Percentiles rank a stretch among this genome's conserved stretches.
Conservation (phyloP, 1,140 invertebrate species). For the Calosoma granatense region DNA sequence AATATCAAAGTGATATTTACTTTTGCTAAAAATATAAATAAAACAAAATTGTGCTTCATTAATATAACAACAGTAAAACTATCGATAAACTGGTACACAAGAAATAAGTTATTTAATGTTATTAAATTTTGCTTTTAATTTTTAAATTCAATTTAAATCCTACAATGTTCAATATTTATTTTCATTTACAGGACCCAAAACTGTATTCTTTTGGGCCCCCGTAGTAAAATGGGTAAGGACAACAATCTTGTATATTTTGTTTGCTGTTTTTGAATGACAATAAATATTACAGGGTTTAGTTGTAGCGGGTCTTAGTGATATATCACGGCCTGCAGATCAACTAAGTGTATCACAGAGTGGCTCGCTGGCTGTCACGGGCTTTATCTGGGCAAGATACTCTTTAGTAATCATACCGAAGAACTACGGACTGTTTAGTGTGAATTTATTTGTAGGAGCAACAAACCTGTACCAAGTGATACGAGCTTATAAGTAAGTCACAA, state of each 20-base stretch:
- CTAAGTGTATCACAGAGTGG: constrained; percentile 77
- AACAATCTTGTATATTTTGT: too few relatives aligned
- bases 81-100: too few relatives aligned
- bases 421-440: constrained; percentile 86
- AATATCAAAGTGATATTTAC: too few relatives aligned
- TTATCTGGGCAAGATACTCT: constrained; percentile 82
- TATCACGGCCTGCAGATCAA: constrained; percentile 79
- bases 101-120: too few relatives aligned
- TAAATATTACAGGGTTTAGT: constrained; percentile 63
- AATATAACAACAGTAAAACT: too few relatives aligned
- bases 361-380: constrained; percentile 64
- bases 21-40: too few relatives aligned
- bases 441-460: constrained; percentile 82
- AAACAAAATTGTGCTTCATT: too few relatives aligned
- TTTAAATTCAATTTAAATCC: constrained; percentile 10
- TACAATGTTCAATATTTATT: constrained; percentile 16
- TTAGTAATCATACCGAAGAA: constrained; percentile 93
- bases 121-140: too few relatives aligned
- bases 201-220: constrained; percentile 94
- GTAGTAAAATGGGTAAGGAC: constrained; percentile 89
- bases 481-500: constrained; percentile 41
- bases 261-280: constrained; percentile 9
- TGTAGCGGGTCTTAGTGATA: constrained; percentile 87
- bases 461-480: constrained; percentile 70
- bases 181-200: constrained; percentile 73